These are phyloP conservation scores for Elysia crispata DNA, from an alignment of 2,888 invertebrate species.

Conservation along the genomic window DNA sequence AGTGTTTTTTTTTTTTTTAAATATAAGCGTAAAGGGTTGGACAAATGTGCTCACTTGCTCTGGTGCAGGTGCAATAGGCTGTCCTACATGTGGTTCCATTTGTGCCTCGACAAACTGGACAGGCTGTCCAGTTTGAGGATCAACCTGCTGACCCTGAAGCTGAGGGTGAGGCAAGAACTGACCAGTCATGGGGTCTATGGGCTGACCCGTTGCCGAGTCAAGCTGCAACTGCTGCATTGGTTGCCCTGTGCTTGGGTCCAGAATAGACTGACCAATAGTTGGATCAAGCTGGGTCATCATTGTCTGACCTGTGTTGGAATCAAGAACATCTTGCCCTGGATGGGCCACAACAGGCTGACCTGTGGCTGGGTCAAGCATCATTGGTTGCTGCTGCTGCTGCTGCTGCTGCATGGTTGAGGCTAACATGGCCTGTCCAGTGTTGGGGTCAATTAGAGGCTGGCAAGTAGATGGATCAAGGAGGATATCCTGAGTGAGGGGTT, in stretches of 20 bases:
- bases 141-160: slow-evolving; percentile 26
- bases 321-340: background rate
- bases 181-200: slow-evolving; percentile 35
- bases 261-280: background rate
- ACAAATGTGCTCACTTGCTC: too few relatives aligned
- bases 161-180: slow-evolving; percentile 40
- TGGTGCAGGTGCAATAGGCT: background rate
- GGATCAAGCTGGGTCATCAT: background rate
- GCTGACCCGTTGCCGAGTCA: slow-evolving; percentile 38
- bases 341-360: slow-evolving; percentile 40
- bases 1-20: too few relatives aligned
- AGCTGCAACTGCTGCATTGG: slow-evolving; percentile 2
- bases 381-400: background rate
- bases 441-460: slow-evolving; percentile 22
- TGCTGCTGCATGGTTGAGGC: background rate
- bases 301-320: slow-evolving; percentile 1
- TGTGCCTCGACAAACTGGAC: background rate
- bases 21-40: too few relatives aligned
- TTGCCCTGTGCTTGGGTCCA: slow-evolving; percentile 43
- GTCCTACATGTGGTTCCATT: slow-evolving; percentile 35
- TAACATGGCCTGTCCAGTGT: slow-evolving; percentile 25
- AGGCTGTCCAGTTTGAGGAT: slow-evolving; percentile 45
- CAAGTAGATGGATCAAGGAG: slow-evolving; percentile 15
- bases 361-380: slow-evolving; percentile 35
- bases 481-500: slow-evolving; percentile 19